phyloP scores from a whole-genome alignment of 2,888 invertebrate species.

The Acleris emargana region DNA sequence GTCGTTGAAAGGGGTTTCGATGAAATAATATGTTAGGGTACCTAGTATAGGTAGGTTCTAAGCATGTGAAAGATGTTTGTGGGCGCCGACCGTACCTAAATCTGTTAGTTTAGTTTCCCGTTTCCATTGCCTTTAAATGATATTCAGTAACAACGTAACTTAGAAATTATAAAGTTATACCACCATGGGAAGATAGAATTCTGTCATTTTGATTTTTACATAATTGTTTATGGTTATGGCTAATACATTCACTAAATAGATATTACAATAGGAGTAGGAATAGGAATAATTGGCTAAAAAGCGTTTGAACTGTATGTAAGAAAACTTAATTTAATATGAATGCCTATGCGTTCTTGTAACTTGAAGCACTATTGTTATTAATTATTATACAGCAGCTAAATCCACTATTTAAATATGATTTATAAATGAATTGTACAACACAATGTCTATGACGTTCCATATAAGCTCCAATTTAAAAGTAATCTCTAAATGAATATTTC shows the following conservation, averaged over 20 bases:
- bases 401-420: slow-evolving; percentile 6
- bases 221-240: slow-evolving; percentile 18
- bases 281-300: not conserved
- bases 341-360: too few relatives aligned
- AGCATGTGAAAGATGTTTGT: too few relatives aligned
- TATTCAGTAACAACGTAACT: too few relatives aligned
- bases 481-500: too few relatives aligned
- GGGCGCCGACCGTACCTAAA: too few relatives aligned
- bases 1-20: too few relatives aligned
- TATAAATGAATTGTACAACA: slow-evolving; percentile 14
- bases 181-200: slow-evolving; percentile 25
- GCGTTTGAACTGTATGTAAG: too few relatives aligned
- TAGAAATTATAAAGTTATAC: slow-evolving; percentile 6
- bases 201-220: slow-evolving; percentile 23
- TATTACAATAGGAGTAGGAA: not conserved
- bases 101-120: too few relatives aligned
- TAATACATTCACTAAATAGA: slow-evolving; percentile 6
- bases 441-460: slow-evolving; percentile 10
- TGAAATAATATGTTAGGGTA: too few relatives aligned
- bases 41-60: too few relatives aligned
- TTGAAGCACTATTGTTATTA: not conserved
- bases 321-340: too few relatives aligned
- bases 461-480: not conserved
- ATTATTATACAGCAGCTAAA: slow-evolving; percentile 12
- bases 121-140: too few relatives aligned